Base-by-base conservation (phyloP, 2,888 invertebrate genomes). In the Acholoe squamosa region DNA sequence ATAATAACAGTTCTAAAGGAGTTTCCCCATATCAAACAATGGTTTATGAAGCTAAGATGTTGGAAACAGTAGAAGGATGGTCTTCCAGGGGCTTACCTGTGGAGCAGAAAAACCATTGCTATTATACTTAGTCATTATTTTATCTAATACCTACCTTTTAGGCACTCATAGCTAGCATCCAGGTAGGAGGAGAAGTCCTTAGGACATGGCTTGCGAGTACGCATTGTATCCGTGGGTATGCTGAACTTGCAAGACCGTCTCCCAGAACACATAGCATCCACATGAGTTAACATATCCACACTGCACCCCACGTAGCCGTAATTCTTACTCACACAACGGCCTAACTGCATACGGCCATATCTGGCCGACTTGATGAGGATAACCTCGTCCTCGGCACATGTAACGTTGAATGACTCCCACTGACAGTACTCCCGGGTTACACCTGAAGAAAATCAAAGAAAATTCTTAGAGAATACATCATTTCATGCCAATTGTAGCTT, bases 161-260 rank as follows among this genome's bases (percentile, higher is more conserved):
- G 28, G 84, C 92, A 92, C 16, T 3, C 76, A 89, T 92, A 92
- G 86, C 89, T 91, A 76, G 90, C 90, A 56, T 88, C 89, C 52
- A 92, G 84, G 84, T 91, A 92, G 14, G 91, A 86, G 7, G 91
- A 76, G 86, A 92, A 91, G 89, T 92, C 92, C 51, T 91, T 92
- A 28, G 92, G 92, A 80, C 92, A 92, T 16, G 92, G 92, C 43
- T 88, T 91, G 71, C 90, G 67, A 25, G 25, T 71, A 56, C 90
- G 80, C 19, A 92, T 91, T 19, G 80, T 89, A 19, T 91, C 91
- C 56, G 92, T 92, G 19, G 92, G 92, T 28, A 92, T 91, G 52
- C 51, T 76, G 43, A 92, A 84, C 56, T 91, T 91, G 84, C 92
- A 92, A 10, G 28, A n/a, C 16, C 90, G 89, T 19, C 91, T 43